A percentile compares a stretch with the other conserved stretches of the same genome.
phyloP scores from a whole-genome alignment of 2,113 vertebrate genomes.

The Labeo catla region DNA sequence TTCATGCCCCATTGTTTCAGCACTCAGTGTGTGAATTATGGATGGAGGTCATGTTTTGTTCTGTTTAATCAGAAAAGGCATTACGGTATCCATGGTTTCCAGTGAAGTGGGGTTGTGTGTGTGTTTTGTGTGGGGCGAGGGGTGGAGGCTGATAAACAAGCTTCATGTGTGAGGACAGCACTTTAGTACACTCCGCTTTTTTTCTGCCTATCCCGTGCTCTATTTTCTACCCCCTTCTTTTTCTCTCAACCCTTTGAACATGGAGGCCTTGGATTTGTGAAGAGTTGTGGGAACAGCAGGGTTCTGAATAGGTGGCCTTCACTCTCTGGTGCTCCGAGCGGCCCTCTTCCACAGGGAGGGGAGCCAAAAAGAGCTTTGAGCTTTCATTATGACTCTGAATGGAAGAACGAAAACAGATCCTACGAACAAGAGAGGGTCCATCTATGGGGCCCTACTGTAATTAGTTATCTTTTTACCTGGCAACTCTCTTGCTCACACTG shows the following conservation, averaged over 20 bases:
- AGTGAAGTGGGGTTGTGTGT: constrained; percentile 48
- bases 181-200: constrained; percentile 21
- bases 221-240: constrained; percentile 46
- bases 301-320: constrained; percentile 70
- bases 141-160: constrained; percentile 46
- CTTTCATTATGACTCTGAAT: constrained; percentile 58
- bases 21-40: constrained; percentile 31
- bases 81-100: constrained; percentile 58
- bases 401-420: constrained; percentile 28
- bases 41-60: constrained; percentile 48
- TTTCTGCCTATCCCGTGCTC: not conserved
- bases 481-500: constrained; percentile 39
- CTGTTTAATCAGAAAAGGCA: constrained; percentile 40
- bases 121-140: constrained; percentile 23
- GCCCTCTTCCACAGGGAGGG: constrained; percentile 59
- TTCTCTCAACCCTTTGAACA: constrained; percentile 38
- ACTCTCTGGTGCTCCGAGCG: constrained; percentile 10
- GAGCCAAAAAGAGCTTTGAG: constrained; percentile 63
- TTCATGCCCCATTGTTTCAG: constrained; percentile 18
- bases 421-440: constrained; percentile 29
- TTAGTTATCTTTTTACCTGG: constrained; percentile 62
- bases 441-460: constrained; percentile 56
- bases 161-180: constrained; percentile 46
- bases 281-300: constrained; percentile 71
- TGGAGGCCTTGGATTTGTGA: constrained; percentile 61